A percentile compares a stretch with the other conserved stretches of the same genome.
These are phyloP conservation scores for Caerostris extrusa DNA, from an alignment of 1,140 invertebrate genomes.

Conservation along the genomic window DNA sequence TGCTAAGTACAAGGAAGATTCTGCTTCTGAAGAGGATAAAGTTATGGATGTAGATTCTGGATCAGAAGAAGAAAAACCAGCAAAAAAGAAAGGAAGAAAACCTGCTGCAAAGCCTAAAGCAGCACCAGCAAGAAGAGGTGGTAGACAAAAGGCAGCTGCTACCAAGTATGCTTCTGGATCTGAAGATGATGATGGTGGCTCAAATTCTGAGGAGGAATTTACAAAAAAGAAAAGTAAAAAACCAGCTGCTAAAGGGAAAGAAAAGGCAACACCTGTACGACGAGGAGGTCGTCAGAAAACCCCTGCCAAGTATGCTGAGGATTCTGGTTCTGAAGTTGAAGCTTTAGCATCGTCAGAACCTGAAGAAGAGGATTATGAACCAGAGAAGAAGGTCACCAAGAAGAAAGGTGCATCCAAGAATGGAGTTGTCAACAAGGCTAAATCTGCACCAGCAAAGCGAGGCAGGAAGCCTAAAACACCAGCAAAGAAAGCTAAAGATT, in stretches of 20 bases:
- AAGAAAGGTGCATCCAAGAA: constrained; percentile 54
- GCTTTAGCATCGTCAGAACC: not conserved
- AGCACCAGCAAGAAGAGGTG: not conserved
- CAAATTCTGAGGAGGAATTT: constrained; percentile 16
- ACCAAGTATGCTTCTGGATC: constrained; percentile 37
- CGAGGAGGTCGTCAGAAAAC: constrained; percentile 43
- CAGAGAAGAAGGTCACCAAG: constrained; percentile 11
- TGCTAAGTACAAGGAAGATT: constrained; percentile 58
- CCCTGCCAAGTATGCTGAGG: constrained; percentile 44
- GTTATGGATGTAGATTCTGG: not conserved
- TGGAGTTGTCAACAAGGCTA: not conserved
- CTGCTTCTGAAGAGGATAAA: constrained; percentile 58
- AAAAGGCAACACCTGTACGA: not conserved
- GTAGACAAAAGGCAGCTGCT: constrained; percentile 32
- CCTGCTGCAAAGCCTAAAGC: constrained; percentile 18
- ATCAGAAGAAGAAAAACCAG: constrained; percentile 40
- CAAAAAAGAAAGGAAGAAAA: constrained; percentile 50
- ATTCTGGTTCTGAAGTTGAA: constrained; percentile 48
- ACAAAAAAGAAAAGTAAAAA: constrained; percentile 37
- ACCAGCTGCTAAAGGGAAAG: not conserved
- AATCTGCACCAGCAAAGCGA: not conserved
- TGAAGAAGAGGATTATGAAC: constrained; percentile 22
- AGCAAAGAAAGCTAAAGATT: constrained; percentile 44
- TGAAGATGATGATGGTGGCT: constrained; percentile 21
- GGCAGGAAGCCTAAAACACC: constrained; percentile 30